phyloP scores from a whole-genome alignment of 2,113 vertebrate genomes.

The Peromyscus polionotus region DNA sequence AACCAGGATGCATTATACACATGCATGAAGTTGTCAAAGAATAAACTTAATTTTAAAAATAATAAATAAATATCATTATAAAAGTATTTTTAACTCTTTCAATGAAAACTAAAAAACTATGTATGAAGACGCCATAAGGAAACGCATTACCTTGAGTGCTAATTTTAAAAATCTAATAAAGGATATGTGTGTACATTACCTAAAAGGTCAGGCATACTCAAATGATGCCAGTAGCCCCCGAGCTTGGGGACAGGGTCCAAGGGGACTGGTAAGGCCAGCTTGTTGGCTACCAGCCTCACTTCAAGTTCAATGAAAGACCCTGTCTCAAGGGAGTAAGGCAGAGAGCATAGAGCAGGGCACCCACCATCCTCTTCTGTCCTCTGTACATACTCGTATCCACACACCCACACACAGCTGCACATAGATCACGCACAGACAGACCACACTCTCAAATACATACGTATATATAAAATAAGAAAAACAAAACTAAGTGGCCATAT shows the following conservation, averaged over 20 bases:
- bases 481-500: not conserved
- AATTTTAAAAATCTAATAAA: not conserved
- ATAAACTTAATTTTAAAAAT: not conserved
- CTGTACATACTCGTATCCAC: not conserved
- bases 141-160: not conserved
- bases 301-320: not conserved
- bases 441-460: not conserved
- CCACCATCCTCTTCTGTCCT: not conserved
- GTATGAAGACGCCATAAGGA: not conserved
- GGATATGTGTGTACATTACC: not conserved
- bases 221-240: not conserved
- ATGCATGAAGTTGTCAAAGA: not conserved
- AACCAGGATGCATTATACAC: not conserved
- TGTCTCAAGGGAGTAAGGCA: not conserved
- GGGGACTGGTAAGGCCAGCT: not conserved
- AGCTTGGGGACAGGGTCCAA: too few species aligned
- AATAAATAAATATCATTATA: not conserved
- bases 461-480: not conserved
- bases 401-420: not conserved
- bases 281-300: not conserved
- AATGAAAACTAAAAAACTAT: not conserved
- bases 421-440: not conserved
- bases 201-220: too few species aligned
- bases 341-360: not conserved
- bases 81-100: not conserved